Evolutionary conservation across 1,140 invertebrate genomes (phyloP), one percentile per base, ranked within the genome.

Genomic region (Drosophila willistoni): DNA sequence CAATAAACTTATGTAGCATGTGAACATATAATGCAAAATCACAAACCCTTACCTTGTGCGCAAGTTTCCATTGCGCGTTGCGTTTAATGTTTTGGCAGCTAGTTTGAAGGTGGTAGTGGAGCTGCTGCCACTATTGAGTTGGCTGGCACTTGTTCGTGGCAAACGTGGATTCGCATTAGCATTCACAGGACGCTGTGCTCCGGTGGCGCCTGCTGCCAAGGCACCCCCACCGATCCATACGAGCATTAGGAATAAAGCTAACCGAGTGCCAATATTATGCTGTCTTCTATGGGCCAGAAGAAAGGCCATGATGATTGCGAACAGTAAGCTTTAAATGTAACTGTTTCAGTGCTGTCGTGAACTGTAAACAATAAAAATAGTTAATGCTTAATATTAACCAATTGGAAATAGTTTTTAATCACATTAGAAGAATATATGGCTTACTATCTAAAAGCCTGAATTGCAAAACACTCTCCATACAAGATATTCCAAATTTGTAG

Each of bases 31-130:
- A 93, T 71, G 93, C 81, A 76, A 83, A 6, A 93, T 94, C 60
- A 90, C 91, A 29, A 75, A 91, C 22, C 86, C 93, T 73, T 95
- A 94, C 94, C 94, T 95, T 61, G 93, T 93, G n/a, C 96, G 96
- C 91, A 93, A 65, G 62, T 73, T 82, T 68, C 69, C 72, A 76
- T 82, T 79, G 61, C 74, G 81, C 7, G 82, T 73, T 47, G 59
- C 66, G 68, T 86, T 87, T 66, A 76, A 66, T 51, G 83, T 69
- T 71, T 86, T 82, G 34, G 76, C 55, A 68, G 79, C 64, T 61
- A 69, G 44, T 70, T 86, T 86, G 34, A 87, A 67, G 71, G 65
- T 82, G 93, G 94, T 90, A 60, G 93, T 94, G 14, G 95, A 94
- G 66, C 95, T 96, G 67, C 25, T 65, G 5, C 69, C 81, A 56